Evolutionary conservation across 2,113 vertebrate genomes (phyloP).

Genomic region (Tinamus guttatus): DNA sequence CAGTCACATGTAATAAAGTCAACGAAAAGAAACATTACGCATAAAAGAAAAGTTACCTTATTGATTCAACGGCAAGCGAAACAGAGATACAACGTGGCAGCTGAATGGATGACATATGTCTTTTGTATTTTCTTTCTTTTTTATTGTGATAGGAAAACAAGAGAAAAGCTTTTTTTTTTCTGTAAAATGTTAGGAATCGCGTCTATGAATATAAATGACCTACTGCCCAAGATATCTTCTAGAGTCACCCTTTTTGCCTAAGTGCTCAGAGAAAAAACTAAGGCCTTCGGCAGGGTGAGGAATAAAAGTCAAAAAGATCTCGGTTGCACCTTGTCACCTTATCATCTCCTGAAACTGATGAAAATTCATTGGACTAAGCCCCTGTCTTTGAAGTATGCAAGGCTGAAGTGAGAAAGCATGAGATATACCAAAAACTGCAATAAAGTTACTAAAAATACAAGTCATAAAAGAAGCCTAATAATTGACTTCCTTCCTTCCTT

Average conservation of each 20-base stretch:
- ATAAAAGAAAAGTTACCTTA: conserved; percentile 53
- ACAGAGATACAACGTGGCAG: conserved; percentile 1
- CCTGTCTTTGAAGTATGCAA: conserved; percentile 10
- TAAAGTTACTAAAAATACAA: conserved; percentile 19
- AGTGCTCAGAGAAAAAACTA: not conserved
- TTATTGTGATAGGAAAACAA: not conserved
- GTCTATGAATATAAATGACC: not conserved
- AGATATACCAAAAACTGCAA: conserved; percentile 13
- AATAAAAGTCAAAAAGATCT: not conserved
- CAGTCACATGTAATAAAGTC: conserved; percentile 37
- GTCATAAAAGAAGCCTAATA: not conserved
- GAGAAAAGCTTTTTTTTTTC: not conserved
- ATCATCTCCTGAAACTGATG: not conserved
- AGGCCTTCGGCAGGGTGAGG: not conserved
- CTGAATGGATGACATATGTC: not conserved
- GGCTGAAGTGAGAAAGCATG: not conserved
- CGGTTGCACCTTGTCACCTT: not conserved
- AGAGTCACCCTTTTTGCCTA: not conserved
- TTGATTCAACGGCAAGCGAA: conserved; percentile 13
- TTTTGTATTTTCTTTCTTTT: not conserved
- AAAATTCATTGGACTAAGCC: not conserved
- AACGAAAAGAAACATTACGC: conserved; percentile 30
- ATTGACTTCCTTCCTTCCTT: not conserved
- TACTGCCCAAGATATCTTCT: not conserved
- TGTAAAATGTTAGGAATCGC: not conserved